Evolutionary conservation across 2,888 invertebrate species (phyloP), one percentile per base, ranked within the genome.

Genomic region (Hesperia comma): DNA sequence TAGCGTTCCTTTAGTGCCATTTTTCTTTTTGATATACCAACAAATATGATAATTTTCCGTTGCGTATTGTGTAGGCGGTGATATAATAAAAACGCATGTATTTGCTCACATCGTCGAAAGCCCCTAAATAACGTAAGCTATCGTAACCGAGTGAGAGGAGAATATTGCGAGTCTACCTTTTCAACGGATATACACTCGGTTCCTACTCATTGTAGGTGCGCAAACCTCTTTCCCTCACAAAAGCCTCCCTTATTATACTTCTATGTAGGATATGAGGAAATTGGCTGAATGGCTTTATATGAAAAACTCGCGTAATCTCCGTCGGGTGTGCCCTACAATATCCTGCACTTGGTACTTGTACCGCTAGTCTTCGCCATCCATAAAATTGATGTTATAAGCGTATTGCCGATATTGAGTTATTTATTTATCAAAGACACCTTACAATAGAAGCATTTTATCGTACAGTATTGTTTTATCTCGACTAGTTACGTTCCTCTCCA

Each of bases 251-350:
- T 91, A 91, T 92, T 90, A 89, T 90, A 86, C 88, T 87, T 82
- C 84, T 85, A 83, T 88, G 86, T 88, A 85, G 89, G 88, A 88
- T 92, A 90, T 89, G 86, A 89, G 89, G 90, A 90, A 91, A 92
- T 92, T 91, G 92, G 90, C 86, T 89, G 87, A 90, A 91, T 91
- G 85, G 90, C 87, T 88, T 89, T 88, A 87, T 90, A 90, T 89
- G 87, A 91, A 92, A 92, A 91, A 90, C 86, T 90, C 87, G 76
- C 85, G 89, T 90, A 90, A 91, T 91, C 86, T 90, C 83, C 82
- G 82, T 78, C 76, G 83, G 85, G 85, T 84, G 82, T 83, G 82
- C 80, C 80, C 84, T 80, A 85, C 87, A 87, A 90, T 90, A 90
- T 87, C 82, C 84, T 83, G 82, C 83, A 86, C 83, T 86, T 83